Evolutionary conservation across 37 sponge, comb jelly and placozoan species (phyloP), one percentile per base, ranked within the genome.

Genomic region (Petrosia ficiformis): DNA sequence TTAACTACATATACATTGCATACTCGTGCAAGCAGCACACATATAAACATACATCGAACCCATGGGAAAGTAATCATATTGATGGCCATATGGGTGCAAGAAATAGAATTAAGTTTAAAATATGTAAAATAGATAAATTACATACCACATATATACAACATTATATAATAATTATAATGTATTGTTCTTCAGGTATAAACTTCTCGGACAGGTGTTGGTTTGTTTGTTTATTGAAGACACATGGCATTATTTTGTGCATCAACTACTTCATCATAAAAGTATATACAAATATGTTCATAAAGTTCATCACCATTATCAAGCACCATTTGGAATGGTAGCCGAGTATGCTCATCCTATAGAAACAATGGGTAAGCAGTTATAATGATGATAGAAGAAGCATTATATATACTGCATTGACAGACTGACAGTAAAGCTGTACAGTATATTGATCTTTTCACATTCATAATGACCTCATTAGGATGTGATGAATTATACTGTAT

Each of bases 341-440:
- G 94, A 94, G 71, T 94, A 94, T 36, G 94, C 94, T 22, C 94
- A 94, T 68, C 87, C 87, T 35, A 57, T 86, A 4, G 94, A 94
- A 72, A 94, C 94, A 3, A 22, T 90, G 32, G 59, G 93, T 93
- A 42, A 84, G 93, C 61, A 3, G 1, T 2, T 33, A n/a, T 26
- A 70, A 14, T 42, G 42, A 70, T 35, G 5, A 11, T 19, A 28
- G 26, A 36, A 10, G 8, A 10, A 28, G 44, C 41, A 29, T 35
- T n/a, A 16, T 6, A 25, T n/a, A 11, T 37, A 65, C n/a, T 28
- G 30, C 68, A 22, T 16, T 29, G 16, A 16, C 16, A 16, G 26
- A n/a, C n/a, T 16, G 16, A 19, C n/a, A 22, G 30, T 65, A 22
- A 16, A n/a, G n/a, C n/a, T n/a, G n/a, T n/a, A n/a, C n/a, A n/a